A percentile compares a stretch with the other conserved stretches of the same genome.
phyloP scores from a whole-genome alignment of 92 coral and sea anemone species.

The Zoanthus sociatus region DNA sequence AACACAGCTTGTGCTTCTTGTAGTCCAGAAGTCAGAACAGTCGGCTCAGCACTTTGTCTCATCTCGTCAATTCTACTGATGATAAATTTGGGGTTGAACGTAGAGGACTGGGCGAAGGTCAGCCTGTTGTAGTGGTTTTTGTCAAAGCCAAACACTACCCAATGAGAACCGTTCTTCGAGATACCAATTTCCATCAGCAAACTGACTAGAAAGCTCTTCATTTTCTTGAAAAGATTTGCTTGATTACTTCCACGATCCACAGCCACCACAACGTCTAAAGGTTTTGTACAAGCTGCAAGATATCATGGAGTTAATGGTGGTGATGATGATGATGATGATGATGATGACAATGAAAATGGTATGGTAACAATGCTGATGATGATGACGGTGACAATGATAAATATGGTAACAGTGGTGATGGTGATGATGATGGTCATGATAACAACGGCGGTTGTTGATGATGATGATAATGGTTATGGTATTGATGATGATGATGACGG shows the following conservation, averaged over 20 bases:
- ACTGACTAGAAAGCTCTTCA: conserved; percentile 39
- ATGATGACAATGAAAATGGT: too few relatives aligned
- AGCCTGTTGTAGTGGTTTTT: neutral
- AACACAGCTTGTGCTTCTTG: conserved; percentile 43
- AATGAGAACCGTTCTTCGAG: conserved; percentile 43
- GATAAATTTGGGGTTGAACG: conserved; percentile 26
- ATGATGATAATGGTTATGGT: too few relatives aligned
- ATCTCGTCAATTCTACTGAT: conserved; percentile 31
- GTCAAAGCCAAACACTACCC: conserved; percentile 57
- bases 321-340: too few relatives aligned
- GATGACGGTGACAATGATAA: too few relatives aligned
- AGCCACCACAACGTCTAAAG: conserved; percentile 55
- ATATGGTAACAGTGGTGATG: too few relatives aligned
- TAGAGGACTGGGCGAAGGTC: conserved; percentile 17
- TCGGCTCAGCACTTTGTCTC: conserved; percentile 35
- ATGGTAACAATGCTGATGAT: too few relatives aligned
- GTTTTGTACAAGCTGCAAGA: conserved; percentile 44
- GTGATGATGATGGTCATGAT: too few relatives aligned
- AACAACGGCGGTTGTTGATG: too few relatives aligned
- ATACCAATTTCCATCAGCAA: conserved; percentile 35
- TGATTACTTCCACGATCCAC: conserved; percentile 55
- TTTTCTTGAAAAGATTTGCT: conserved; percentile 4
- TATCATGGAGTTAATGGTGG: neutral
- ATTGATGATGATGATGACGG: too few relatives aligned
- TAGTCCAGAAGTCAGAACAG: conserved; percentile 33